Evolutionary conservation across 1,140 invertebrate species (phyloP), one percentile per base, ranked within the genome.

Genomic region (Apis dorsata): DNA sequence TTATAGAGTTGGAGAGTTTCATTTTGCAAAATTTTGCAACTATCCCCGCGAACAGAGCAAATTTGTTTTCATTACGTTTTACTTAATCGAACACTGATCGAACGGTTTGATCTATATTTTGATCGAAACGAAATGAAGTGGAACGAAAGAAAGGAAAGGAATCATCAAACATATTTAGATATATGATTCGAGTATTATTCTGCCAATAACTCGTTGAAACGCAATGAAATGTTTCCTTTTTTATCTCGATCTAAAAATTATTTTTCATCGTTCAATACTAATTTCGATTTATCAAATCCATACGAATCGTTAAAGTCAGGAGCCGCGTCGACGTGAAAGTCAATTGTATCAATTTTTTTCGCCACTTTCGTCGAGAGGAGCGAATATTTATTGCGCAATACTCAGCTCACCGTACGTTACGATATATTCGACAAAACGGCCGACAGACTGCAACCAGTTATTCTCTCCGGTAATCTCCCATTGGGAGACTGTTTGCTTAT

Each of bases 321-420:
- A 49, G 63, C 21, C 60, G 51, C 70, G 55, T 72, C 21, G 53
- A 70, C 15, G 83, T 72, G 55, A 15, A 81, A 3, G 34, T 34
- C 34, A 59, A 21, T 75, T 60, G 72, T 34, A 68, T 53, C 70
- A 73, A 80, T 55, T 77, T 79, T 74, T 79, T 70, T n/a, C 49
- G 15, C 1, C 72, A 62, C 21, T 70, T 81, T 87, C 53, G 63
- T 72, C 34, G 75, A 59, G 75, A 85, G 75, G 62, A 66, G 66
- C 74, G 65, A 24, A 87, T 85, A 81, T 85, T 87, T 87, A 87
- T 88, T 83, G 86, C 28, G 75, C 74, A 88, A 85, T 83, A 85
- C 70, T 28, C 71, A 63, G 66, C 19, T 62, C 57, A 60, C 24
- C 60, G 65, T 34, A 59, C 63, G 17, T 44, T 60, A 34, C 75